Base-by-base conservation (phyloP, 2,888 invertebrate species). In the Nemotelus pantherinus region DNA sequence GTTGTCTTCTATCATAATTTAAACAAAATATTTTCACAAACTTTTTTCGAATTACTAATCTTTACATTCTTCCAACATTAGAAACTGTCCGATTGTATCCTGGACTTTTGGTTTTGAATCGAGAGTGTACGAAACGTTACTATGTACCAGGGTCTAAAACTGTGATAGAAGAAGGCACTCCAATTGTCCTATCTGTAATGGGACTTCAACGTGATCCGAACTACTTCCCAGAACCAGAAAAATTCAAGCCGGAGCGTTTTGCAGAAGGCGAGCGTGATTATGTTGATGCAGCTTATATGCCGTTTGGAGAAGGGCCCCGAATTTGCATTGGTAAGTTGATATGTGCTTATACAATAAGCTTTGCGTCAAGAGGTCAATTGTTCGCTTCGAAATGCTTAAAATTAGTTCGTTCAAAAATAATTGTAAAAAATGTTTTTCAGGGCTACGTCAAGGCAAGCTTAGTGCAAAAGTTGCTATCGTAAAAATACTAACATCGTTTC, bases 391-490 rank as follows among this genome's bases (percentile, higher is more conserved):
- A 25, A 53, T 10, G 53, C 53, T 53, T 53, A 10, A 6, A 53
- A 53, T 53, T 53, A 10, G 53, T 53, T 53, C 6, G 53, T 53
- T 53, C 10, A 53, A 10, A 53, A 10, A 53, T 53, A 53, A 53
- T 53, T 53, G 53, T 6, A 9, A 9, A 53, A 25, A 25, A 25
- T 25, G 25, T 25, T 25, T 25, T 25, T 25, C 25, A 86, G 87
- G 84, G 50, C 84, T 85, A 82, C 82, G 85, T 77, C 83, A 86
- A 81, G 84, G 85, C 60, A 84, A 83, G 80, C 78, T 87, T 63
- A 84, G 84, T 41, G 83, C 84, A 2, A 87, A 87, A 80, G 81
- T 85, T 70, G 85, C 83, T 5, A 77, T 87, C 9, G 83, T 84
- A 45, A 84, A 84, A 72, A 79, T 87, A n/a, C 80, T 87, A 50